Base-by-base conservation (phyloP, 2,888 invertebrate genomes). In the Andrena praecox region DNA sequence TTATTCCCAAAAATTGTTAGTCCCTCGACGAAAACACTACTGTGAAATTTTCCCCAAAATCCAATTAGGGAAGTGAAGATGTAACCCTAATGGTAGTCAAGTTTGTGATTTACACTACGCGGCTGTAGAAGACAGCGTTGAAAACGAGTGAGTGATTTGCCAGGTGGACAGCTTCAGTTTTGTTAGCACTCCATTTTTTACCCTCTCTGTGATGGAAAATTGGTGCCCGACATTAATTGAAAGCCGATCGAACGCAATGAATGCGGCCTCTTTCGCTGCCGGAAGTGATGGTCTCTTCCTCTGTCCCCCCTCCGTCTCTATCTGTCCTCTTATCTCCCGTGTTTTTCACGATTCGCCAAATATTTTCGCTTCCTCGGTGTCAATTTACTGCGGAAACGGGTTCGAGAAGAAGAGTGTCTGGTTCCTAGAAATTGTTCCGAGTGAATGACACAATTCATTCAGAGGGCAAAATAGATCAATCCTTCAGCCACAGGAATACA, bases 171-270 rank as follows among this genome's bases (percentile, higher is more conserved):
- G 64, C 63, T 70, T 72, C 31, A 72, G 66, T 82, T 80, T 78
- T 20, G 24, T 52, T 35, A 24, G 31, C 50, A n/a, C 60, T 62
- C 75, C 7, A 35, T 76, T 84, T 31, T 31, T 67, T n/a, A 35
- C 10, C 33, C 75, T 52, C 73, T 74, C 77, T 50, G 48, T 48
- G 20, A 60, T 20, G 60, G 48, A 71, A 50, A 71, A 71, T 71
- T 48, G 70, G 60, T 77, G 70, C 77, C 48, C 73, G 70, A 73
- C 85, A 73, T 85, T 90, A 89, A 90, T 90, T 89, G 86, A 84
- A 85, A 90, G 85, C 84, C 87, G 85, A 90, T 90, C 86, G 87
- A 90, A 90, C 84, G 84, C 82, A 80, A 89, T 87, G 86, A 87
- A 86, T 88, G 79, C 83, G 59, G 67, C 76, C 69, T 64, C 68